Base-by-base conservation (phyloP, 2,888 invertebrate genomes). In the Epicampocera succincta region DNA sequence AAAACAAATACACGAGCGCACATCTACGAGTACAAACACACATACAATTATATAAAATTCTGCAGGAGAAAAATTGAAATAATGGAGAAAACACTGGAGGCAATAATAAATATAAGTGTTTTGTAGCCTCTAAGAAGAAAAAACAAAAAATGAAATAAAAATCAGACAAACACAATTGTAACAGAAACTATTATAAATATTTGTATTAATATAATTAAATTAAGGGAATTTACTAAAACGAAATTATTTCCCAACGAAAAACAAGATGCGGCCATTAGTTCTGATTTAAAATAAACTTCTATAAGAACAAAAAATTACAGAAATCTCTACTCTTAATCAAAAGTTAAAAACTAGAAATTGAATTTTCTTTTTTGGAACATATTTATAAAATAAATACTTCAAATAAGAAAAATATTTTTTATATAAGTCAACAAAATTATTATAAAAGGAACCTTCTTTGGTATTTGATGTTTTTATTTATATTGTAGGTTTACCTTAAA, bases 81-180 rank as follows among this genome's bases (percentile, higher is more conserved):
- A 58, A 61, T 74, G 60, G 33, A 60, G 44, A 60, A 80, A 76
- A 76, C 68, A 76, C 80, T 76, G 68, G 68, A 68, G 76, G 76
- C 76, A 56, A 68, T 76, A 72, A 81, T 76, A 81, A 76, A 81
- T 68, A 68, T 63, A 81, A 76, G 68, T 73, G 76, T 76, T 76
- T 76, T 76, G 68, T 68, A 61, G 68, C 66, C 76, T 61, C 15
- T 25, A 21, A 73, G 58, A 75, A 17, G 63, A 71, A 69, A 77
- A 42, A 63, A 25, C 21, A 5, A 68, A 50, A 65, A 42, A 52
- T 29, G 58, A 25, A 69, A 60, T 50, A 40, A 48, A 48, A 15
- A 29, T 44, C 12, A 21, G 17, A 74, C 46, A 56, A 61, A 9
- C 40, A 25, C 38, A 61, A 21, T 0, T 56, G 63, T 17, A 63